Evolutionary conservation across 2,888 invertebrate species (phyloP), one percentile per base, ranked within the genome.

Genomic region (Pherbina coryleti): DNA sequence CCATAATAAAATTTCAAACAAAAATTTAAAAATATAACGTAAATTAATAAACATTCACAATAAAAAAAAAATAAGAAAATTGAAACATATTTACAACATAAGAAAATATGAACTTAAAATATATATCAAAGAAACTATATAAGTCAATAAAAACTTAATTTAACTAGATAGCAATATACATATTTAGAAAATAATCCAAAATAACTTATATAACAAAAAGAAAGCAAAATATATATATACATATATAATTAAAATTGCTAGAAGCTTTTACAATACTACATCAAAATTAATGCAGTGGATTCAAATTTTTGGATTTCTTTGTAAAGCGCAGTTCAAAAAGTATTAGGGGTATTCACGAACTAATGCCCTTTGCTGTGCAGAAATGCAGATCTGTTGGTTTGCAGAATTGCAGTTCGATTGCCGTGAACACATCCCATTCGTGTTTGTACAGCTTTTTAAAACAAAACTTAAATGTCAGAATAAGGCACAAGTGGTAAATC

Each of bases 181-280:
- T 70, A 70, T 70, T 70, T 70, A 70, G 69, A 53, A 70, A 70
- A 70, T 70, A 70, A 51, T 31, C 64, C 64, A 34, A 31, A 64
- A 2, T 55, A 19, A 44, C 44, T 44, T 44, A 11, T 14, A 44
- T 44, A 44, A 44, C 7, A 44, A 11, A 44, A 14, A 44, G 11
- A 4, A 31, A 31, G 5, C 5, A 31, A 31, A 31, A 31, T n/a
- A n/a, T n/a, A n/a, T n/a, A 1, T 37, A 44, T 11, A 44, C 2
- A 44, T 44, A 44, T 11, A 31, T n/a, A 64, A 64, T 25, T 22
- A 25, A 25, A 22, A 31, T 17, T 31, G 64, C 64, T 64, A n/a
- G 31, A 64, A 31, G 64, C 64, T 64, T 64, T 28, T 55, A 34
- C 64, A 64, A 34, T 64, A 64, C 9, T 55, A 22, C 55, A 8